Evolutionary conservation across 1,140 invertebrate genomes (phyloP).

Genomic region (Aphaenogaster floridana): DNA sequence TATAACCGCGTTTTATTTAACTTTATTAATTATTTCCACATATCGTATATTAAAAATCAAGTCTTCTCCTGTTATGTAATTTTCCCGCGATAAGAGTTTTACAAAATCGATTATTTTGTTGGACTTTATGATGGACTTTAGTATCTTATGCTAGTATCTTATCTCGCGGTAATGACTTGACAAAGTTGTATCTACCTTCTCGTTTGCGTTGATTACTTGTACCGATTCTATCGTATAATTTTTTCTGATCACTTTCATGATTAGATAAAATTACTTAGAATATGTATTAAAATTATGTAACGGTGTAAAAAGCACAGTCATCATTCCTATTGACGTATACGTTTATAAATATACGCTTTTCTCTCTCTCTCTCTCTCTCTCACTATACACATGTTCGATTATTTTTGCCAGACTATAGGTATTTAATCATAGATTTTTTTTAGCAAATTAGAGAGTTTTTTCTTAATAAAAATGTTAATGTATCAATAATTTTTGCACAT

Average conservation of each 20-base stretch:
- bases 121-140: neutral
- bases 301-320: neutral
- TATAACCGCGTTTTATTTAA: conserved; percentile 15
- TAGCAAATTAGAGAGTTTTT: neutral
- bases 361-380: too few relatives aligned
- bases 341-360: neutral
- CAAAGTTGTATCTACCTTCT: neutral
- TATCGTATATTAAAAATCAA: neutral
- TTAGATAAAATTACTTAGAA: neutral
- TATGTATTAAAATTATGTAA: too few relatives aligned
- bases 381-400: neutral
- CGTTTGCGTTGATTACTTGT: neutral
- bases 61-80: neutral
- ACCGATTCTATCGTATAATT: neutral
- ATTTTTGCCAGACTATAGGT: too few relatives aligned
- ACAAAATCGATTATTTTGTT: neutral
- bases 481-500: neutral
- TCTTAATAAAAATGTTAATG: neutral
- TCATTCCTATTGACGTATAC: neutral
- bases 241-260: neutral
- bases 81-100: neutral
- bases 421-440: neutral
- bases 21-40: conserved; percentile 27
- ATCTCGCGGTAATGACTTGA: neutral
- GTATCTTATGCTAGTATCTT: neutral